Base-by-base conservation (phyloP, 1,140 invertebrate genomes). In the Manduca sexta region DNA sequence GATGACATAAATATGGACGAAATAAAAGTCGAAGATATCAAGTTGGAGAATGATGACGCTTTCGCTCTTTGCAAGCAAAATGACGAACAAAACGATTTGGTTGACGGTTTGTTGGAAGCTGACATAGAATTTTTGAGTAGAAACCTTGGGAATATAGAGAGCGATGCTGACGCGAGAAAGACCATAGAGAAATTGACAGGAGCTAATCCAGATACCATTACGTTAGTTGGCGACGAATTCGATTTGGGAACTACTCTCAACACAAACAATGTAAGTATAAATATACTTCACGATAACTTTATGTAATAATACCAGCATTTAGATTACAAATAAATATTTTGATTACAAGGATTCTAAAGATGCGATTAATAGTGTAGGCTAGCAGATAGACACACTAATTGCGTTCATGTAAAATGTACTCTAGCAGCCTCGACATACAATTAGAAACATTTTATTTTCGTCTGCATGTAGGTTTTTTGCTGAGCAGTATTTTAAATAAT, bases 121-220 rank as follows among this genome's bases (percentile, higher is more conserved):
- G 86, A 87, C 60, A 87, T 87, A 30, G 86, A 87, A 45, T 87
- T 87, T 67, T 56, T 87, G 38, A 86, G 81, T 39, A 56, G 84
- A 14, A 86, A 87, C 54, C 66, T 87, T 50, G 83, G 84, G 5
- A 85, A 87, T 52, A 86, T 86, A 31, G 86, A 87, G 39, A 86
- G 84, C 63, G 86, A 87, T 42, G 79, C 86, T 3, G 86, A 87
- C 52, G 84, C 84, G 1, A 80, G 84, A 37, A 87, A 87, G 60
- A 84, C 84, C 15, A 86, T 87, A 44, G 84, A 87, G 49, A 86
- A 85, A 53, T 50, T 87, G 35, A 85, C 86, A 10, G 82, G 82
- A 14, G 82, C 78, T 10, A 77, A 82, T 65, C 68, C 78, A 2
- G 79, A 85, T 49, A 81, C 79, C 4, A 72, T 83, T 4, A 82